Base-by-base conservation (phyloP, 2,888 invertebrate genomes). In the Smittia sp. region DNA sequence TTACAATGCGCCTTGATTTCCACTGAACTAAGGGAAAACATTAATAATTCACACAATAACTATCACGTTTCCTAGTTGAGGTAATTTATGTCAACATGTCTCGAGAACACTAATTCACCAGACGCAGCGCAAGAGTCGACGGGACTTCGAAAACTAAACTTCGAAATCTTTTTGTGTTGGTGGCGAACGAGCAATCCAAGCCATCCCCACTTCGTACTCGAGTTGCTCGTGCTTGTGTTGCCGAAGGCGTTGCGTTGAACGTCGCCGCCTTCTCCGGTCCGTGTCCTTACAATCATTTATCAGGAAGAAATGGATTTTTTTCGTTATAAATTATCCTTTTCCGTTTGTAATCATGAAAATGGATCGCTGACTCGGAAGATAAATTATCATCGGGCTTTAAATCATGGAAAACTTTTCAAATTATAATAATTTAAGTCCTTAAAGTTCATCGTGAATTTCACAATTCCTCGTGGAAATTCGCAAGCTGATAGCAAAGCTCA, bases 21-120 rank as follows among this genome's bases (percentile, higher is more conserved):
- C 2, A 58, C 6, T 46, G 58, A 58, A 58, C 15, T 52, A 15
- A 4, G 4, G 20, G 63, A 63, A 63, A 63, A n/a, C 25, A 63
- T 63, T 13, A 25, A 27, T 27, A 63, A 63, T 63, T 24, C 15
- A 27, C 4, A 27, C 2, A 25, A 58, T 58, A 58, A 58, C 58
- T 22, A 46, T 15, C 15, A 11, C 15, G 11, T 58, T 58, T 58
- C 58, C 58, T 58, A 58, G 20, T 58, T 22, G 18, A 58, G 20
- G 18, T 22, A 15, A 63, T 27, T 63, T 63, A 27, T 63, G 63
- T 63, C 63, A 63, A 63, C 63, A 63, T 63, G 25, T 63, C 63
- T 27, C 27, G 27, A 63, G 63, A 63, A 63, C 24, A 63, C 63
- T 63, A 63, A 63, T 63, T 63, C 20, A 25, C 20, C 15, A 20